Conservation (phyloP, 2,888 invertebrate species). For the Euplexia lucipara region DNA sequence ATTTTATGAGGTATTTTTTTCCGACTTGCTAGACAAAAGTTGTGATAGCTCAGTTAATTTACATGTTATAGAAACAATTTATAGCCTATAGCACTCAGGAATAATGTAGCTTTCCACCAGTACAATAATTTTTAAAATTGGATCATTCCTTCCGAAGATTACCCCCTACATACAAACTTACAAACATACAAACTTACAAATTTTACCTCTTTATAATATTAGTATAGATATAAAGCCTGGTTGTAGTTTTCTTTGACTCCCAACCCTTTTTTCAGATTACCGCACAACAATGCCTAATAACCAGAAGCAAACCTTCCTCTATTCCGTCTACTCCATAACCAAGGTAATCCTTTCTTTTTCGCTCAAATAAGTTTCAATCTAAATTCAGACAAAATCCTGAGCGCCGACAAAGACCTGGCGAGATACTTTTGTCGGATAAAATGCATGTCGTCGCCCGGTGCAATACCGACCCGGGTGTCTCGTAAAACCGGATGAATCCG, state of each 20-base stretch:
- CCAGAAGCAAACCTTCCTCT: constrained; percentile 6
- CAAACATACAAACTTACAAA: too few relatives aligned
- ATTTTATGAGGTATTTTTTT: too few relatives aligned
- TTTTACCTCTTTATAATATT: too few relatives aligned
- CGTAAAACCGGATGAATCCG: constrained; percentile 58
- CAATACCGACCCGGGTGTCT: constrained; percentile 56
- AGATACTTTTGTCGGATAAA: constrained; percentile 33
- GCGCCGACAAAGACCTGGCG: constrained; percentile 18
- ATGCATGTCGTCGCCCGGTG: constrained; percentile 50
- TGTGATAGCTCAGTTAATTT: too few relatives aligned
- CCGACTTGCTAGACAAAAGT: too few relatives aligned
- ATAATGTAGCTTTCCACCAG: too few relatives aligned
- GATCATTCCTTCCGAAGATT: too few relatives aligned
- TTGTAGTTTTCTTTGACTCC: not conserved
- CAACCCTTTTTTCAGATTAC: not conserved
- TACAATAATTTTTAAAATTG: too few relatives aligned
- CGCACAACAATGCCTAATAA: constrained; percentile 8
- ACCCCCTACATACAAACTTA: too few relatives aligned
- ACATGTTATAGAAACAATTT: too few relatives aligned
- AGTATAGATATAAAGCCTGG: not conserved
- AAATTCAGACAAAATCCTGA: constrained; percentile 25
- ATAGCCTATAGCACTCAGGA: too few relatives aligned
- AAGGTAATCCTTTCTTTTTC: constrained; percentile 21
- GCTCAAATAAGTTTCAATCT: constrained; percentile 41
- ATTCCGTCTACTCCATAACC: not conserved